Percentiles rank a stretch among this genome's conserved stretches.
phyloP scores from a whole-genome alignment of 2,888 invertebrate genomes.

The Acheta domesticus region DNA sequence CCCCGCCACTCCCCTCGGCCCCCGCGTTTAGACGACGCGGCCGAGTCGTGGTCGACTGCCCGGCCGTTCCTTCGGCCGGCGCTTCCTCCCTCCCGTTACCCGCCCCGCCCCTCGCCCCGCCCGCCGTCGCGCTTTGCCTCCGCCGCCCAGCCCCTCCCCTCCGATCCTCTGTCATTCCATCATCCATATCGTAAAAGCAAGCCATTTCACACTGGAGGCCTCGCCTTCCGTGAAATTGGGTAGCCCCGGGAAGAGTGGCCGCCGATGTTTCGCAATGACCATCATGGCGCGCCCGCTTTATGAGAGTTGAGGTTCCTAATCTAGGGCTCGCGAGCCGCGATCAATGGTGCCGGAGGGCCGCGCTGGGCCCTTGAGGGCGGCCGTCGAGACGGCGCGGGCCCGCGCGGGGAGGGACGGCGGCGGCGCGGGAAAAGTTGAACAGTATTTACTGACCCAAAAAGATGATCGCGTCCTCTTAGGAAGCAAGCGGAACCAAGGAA shows the following conservation, averaged over 20 bases:
- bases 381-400: not conserved
- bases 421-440: not conserved
- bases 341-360: not conserved
- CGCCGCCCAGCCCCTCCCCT: not conserved
- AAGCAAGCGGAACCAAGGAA: not conserved
- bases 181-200: conserved; percentile 33
- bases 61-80: too few species aligned
- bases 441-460: conserved; percentile 12
- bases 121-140: not conserved
- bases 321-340: conserved; percentile 18
- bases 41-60: too few species aligned
- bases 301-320: conserved; percentile 21
- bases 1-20: not conserved
- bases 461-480: not conserved
- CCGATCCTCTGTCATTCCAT: conserved; percentile 26
- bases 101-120: too few species aligned
- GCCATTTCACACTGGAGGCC: conserved; percentile 32
- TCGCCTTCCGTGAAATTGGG: conserved; percentile 33
- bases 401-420: not conserved
- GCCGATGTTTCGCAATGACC: conserved; percentile 24
- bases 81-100: too few species aligned
- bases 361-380: not conserved
- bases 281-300: conserved; percentile 19
- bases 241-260: conserved; percentile 19
- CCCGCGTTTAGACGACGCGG: not conserved